Evolutionary conservation across 2,888 invertebrate species (phyloP), one percentile per base, ranked within the genome.

Genomic region (Temnothorax rugatulus): DNA sequence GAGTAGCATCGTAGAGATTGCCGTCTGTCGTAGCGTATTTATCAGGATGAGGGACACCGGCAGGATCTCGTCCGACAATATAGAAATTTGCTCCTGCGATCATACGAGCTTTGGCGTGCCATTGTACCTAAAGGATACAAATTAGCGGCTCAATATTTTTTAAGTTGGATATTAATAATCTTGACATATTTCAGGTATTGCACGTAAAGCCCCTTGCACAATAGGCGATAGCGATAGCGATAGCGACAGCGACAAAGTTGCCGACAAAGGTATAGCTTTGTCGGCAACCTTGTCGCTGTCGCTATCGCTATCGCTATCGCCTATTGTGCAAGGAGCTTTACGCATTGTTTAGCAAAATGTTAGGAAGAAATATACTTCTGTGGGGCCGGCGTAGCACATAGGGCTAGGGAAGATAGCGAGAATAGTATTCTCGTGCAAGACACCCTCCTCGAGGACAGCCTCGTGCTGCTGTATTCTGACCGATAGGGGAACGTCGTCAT

Each of bases 371-470:
- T 76, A 21, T 41, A 57, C 41, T 25, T 99, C 99, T 18, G 99
- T 99, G 8, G 99, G 99, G 0, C 99, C 99, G 0, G 99, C 99
- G 93, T 99, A 99, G 97, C 99, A 97, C 99, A 99, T 99, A 0
- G 99, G 99, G 66, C 99, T 99, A 0, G 99, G 99, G 95, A 99
- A 99, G 92, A 99, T 99, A 0, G 99, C 99, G 81, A 99, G 95
- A 13, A 99, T 96, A 0, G 99, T 99, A 29, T 96, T 96, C 0
- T 97, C 97, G 93, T 99, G 98, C n/a, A 98, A 93, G 0, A 98
- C 96, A 0, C 97, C 97, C 83, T 98, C 98, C 90, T 97, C 97
- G 21, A 99, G 95, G 3, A 99, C 98, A 0, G 98, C 98, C 93
- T 97, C 96, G 95, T 99, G 99, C 93, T 99, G 99, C 73, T 97